Percentiles rank a stretch among this genome's conserved stretches.
phyloP scores from a whole-genome alignment of 92 coral and sea anemone genomes.

The Porites evermanni region DNA sequence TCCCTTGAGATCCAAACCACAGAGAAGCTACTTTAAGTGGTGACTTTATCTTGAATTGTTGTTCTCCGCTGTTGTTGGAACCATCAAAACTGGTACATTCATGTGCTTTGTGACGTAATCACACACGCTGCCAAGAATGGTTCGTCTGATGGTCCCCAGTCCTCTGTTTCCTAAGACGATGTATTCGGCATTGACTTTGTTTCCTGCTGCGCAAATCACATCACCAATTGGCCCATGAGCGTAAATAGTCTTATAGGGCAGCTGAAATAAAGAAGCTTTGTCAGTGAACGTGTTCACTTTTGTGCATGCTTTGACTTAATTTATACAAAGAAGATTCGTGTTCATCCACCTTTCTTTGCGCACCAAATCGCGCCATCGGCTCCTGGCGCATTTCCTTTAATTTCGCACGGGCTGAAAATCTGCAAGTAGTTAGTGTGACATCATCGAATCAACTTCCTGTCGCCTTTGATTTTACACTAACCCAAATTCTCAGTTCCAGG shows the following conservation, averaged over 20 bases:
- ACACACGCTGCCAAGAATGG: slow-evolving; percentile 92
- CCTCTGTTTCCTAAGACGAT: slow-evolving; percentile 92
- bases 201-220: slow-evolving; percentile 80
- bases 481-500: too few relatives aligned
- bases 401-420: too few relatives aligned
- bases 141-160: slow-evolving; percentile 87
- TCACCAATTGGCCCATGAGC: slow-evolving; percentile 80
- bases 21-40: background rate
- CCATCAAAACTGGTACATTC: slow-evolving; percentile 78
- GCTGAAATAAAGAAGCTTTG: slow-evolving; percentile 29
- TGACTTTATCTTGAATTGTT: background rate
- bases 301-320: background rate
- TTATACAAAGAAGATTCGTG: background rate
- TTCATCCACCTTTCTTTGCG: too few relatives aligned
- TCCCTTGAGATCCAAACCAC: background rate
- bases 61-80: slow-evolving; percentile 41
- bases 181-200: slow-evolving; percentile 73
- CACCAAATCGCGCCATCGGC: too few relatives aligned
- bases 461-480: too few relatives aligned
- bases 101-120: slow-evolving; percentile 85
- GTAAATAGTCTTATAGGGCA: slow-evolving; percentile 68
- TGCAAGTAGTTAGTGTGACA: too few relatives aligned
- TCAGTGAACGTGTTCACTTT: background rate
- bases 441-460: too few relatives aligned
- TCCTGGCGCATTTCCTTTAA: too few relatives aligned